Base-by-base conservation (phyloP, 2,888 invertebrate genomes). In the Napeogenes sylphis region DNA sequence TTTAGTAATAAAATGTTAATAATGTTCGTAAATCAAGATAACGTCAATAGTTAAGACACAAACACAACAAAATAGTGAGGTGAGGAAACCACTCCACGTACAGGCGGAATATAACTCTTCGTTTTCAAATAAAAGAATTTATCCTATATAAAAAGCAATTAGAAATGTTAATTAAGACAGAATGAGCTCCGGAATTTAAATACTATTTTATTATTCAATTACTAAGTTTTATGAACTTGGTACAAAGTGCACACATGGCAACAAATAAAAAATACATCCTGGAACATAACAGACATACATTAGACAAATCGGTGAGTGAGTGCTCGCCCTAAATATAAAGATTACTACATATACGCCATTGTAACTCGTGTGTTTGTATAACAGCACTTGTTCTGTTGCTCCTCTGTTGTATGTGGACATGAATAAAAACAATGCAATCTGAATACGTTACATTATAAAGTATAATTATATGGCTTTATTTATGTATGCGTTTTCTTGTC, bases 21-120 rank as follows among this genome's bases (percentile, higher is more conserved):
- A 86, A 87, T 85, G 81, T 76, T 77, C 78, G 82, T 88, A 88
- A 87, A 88, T 88, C 87, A 88, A 87, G 87, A 87, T 88, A 87
- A 83, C 82, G 85, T 87, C 87, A 83, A 84, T 82, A 84, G 84
- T 82, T 84, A 82, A 83, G 81, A 76, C 75, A 81, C 79, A 76
- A 81, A 84, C 77, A 83, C 81, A 79, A 84, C 82, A 80, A 81
- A 82, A 85, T 82, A 83, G 84, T 82, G 75, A 73, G 79, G 80
- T 82, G 82, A 78, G 78, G 83, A 81, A 83, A 87, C 82, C 77
- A 79, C 81, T 78, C 79, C 80, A 81, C 56, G 45, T 55, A 55
- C 42, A 60, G 55, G 32, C 47, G 45, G 61, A 53, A 65, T 58
- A 67, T 65, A 65, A 65, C 61, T 67, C 65, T 59, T 65, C 47